Percentiles rank a stretch among this genome's conserved stretches.
phyloP scores from a whole-genome alignment of 2,888 invertebrate genomes.

The Hyposoter didymator region DNA sequence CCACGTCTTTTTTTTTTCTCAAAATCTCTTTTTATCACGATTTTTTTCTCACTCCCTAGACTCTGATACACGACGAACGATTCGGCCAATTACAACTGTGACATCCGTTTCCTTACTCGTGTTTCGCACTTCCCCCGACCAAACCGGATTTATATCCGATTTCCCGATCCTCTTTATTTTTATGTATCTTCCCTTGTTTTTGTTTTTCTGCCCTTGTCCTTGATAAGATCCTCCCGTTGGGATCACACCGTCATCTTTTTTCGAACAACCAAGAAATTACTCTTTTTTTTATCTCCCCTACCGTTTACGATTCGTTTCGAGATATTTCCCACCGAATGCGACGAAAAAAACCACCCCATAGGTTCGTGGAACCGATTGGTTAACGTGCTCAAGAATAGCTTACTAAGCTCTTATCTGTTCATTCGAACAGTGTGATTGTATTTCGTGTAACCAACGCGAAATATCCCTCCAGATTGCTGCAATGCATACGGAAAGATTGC shows the following conservation, averaged over 20 bases:
- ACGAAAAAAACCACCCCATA: not conserved
- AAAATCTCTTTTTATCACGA: constrained; percentile 31
- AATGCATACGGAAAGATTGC: too few species aligned
- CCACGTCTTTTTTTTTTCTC: constrained; percentile 17
- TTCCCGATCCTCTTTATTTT: constrained; percentile 60
- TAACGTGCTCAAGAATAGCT: not conserved
- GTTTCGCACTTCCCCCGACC: constrained; percentile 30
- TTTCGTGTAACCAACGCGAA: too few species aligned
- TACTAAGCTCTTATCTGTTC: too few species aligned
- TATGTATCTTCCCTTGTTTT: constrained; percentile 57
- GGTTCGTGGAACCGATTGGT: not conserved
- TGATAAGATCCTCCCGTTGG: not conserved
- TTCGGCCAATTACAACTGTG: constrained; percentile 70
- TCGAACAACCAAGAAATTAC: constrained; percentile 9
- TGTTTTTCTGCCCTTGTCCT: not conserved
- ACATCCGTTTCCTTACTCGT: constrained; percentile 59
- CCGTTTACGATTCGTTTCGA: not conserved
- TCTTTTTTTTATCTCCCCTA: not conserved
- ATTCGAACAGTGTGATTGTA: too few species aligned
- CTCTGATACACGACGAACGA: constrained; percentile 49
- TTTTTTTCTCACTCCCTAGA: constrained; percentile 26
- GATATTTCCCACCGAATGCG: not conserved
- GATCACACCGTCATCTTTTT: not conserved
- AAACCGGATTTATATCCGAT: constrained; percentile 66
- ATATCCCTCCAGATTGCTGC: too few species aligned